These are phyloP conservation scores for Suillia variegata DNA, from an alignment of 2,888 invertebrate genomes.

Conservation along the genomic window DNA sequence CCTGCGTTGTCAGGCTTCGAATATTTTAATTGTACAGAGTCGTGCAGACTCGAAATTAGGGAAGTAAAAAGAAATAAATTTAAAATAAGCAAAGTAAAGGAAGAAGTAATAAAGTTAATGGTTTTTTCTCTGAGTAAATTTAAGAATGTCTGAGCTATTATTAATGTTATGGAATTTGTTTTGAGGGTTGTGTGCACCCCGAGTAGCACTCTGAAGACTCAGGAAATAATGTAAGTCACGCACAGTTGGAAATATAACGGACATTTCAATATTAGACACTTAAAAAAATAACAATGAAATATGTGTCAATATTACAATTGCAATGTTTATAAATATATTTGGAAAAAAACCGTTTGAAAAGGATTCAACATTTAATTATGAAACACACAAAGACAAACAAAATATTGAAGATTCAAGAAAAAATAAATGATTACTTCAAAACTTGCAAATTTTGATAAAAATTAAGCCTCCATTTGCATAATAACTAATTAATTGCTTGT, in stretches of 20 bases:
- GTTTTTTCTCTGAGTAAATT: neutral
- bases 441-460: neutral
- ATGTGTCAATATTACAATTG: too few species aligned
- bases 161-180: neutral
- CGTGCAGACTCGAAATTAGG: neutral
- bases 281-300: too few species aligned
- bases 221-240: constrained; percentile 4
- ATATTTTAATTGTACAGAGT: neutral
- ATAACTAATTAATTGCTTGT: constrained; percentile 16
- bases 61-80: neutral
- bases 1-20: neutral
- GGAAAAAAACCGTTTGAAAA: too few species aligned
- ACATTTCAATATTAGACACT: neutral
- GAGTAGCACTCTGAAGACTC: too few species aligned
- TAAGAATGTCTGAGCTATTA: neutral
- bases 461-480: neutral
- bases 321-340: too few species aligned
- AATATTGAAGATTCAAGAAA: too few species aligned
- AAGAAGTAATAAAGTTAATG: neutral
- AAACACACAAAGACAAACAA: too few species aligned
- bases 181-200: neutral
- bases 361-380: too few species aligned
- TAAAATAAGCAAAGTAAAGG: too few species aligned
- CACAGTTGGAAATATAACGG: constrained; percentile 14
- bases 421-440: too few species aligned